Evolutionary conservation across 1,140 invertebrate species (phyloP), one percentile per base, ranked within the genome.

Genomic region (Heliconius nattereri): DNA sequence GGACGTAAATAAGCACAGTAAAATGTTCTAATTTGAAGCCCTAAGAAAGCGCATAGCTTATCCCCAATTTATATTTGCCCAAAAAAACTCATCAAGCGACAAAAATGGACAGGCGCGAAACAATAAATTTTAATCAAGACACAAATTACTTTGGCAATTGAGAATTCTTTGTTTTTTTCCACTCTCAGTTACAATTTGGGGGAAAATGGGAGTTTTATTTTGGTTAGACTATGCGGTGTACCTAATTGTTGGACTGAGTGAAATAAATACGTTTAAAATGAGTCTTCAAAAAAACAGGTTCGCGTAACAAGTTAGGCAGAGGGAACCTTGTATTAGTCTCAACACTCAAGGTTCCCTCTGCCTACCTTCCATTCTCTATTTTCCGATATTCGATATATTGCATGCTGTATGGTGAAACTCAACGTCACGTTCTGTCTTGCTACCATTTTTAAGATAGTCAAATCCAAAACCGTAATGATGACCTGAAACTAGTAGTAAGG

Each of bases 111-210:
- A 57, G 60, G 13, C 71, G 70, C 54, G 66, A 79, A 79, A 83
- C 84, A 81, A 85, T 85, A 81, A 85, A 85, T 85, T 83, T 81
- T 80, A 85, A 85, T 83, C 78, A 85, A 81, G 45, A 76, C 79
- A 77, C 79, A 78, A 82, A 82, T 82, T 81, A 78, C 83, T 81
- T 85, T 70, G 70, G 57, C 82, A 76, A 81, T 83, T 66, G 76
- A 78, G 76, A 74, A 49, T 80, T 78, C 82, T 83, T 80, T 83
- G 78, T 83, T 83, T 83, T 45, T 78, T 66, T 71, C 76, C 40
- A 32, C 29, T 73, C 72, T 52, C 16, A 19, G 45, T 26, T 52
- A 19, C 9, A 72, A 37, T 40, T 72, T 72, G 2, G 71, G 35
- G 8, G 71, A 16, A 72, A 72, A 72, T n/a, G 19, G 35, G 32